Conservation (phyloP, 2,888 invertebrate species). For the Helicoverpa assulta region DNA sequence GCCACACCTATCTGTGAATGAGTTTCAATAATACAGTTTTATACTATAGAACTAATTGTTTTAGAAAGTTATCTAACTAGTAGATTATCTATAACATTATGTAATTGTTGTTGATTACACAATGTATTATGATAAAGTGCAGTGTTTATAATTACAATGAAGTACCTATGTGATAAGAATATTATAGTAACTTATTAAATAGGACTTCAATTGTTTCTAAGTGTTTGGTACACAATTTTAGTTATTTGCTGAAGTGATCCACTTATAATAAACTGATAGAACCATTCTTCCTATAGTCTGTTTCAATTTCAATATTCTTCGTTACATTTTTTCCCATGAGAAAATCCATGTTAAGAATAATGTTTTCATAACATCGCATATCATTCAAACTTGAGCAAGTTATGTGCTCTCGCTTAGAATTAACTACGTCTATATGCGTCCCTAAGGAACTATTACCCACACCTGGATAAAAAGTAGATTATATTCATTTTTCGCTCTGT, state of each 20-base stretch:
- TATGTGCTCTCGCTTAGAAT: no score
- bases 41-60: not conserved
- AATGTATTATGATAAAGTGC: not conserved
- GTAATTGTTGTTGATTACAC: constrained; percentile 28
- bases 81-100: constrained; percentile 27
- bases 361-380: no score
- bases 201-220: constrained; percentile 2
- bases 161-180: constrained; percentile 34
- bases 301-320: no score
- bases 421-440: no score
- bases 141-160: constrained; percentile 23
- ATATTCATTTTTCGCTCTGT: no score
- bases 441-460: no score
- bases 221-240: not conserved
- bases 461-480: no score
- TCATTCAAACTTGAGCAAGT: no score
- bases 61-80: constrained; percentile 16
- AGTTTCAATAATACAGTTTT: not conserved
- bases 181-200: constrained; percentile 9
- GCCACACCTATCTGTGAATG: not conserved
- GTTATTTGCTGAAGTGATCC: not conserved
- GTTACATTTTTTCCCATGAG: no score
- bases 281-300: not conserved
- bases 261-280: not conserved
- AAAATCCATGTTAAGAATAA: no score